phyloP scores from a whole-genome alignment of 2,888 invertebrate species.

The Drosophila fulvimacula region DNA sequence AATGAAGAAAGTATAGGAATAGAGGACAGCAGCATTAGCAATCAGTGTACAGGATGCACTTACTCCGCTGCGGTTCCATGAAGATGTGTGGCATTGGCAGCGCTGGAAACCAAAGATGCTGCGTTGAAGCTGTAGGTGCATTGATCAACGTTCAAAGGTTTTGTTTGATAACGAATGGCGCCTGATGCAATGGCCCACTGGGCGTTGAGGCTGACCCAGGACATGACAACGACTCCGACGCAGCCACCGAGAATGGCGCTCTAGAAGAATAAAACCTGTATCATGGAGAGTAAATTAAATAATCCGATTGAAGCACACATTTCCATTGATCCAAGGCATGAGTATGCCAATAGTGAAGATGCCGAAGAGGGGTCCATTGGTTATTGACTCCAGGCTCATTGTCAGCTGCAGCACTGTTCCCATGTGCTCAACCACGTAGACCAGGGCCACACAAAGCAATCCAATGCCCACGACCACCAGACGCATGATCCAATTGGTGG shows the following conservation, averaged over 20 bases:
- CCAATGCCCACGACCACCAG: constrained; percentile 90
- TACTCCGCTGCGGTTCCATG: constrained; percentile 66
- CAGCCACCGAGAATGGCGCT: constrained; percentile 87
- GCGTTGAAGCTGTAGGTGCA: constrained; percentile 88
- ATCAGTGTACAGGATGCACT: constrained; percentile 19
- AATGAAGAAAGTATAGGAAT: constrained; percentile 6
- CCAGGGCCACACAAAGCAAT: constrained; percentile 88
- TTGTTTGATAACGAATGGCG: constrained; percentile 88
- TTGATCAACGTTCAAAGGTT: constrained; percentile 87
- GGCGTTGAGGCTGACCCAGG: constrained; percentile 88
- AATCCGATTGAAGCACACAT: constrained; percentile 84
- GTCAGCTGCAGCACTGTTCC: constrained; percentile 90
- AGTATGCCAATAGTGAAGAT: constrained; percentile 89
- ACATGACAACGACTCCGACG: constrained; percentile 86
- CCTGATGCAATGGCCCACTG: constrained; percentile 88
- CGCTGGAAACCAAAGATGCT: constrained; percentile 69
- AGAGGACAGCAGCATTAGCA: neutral
- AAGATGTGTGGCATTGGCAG: constrained; percentile 53
- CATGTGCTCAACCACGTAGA: constrained; percentile 91
- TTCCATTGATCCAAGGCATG: constrained; percentile 89
- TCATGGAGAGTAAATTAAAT: neutral
- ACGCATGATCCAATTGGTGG: constrained; percentile 88
- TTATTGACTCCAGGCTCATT: constrained; percentile 89
- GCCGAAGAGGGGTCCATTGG: constrained; percentile 89
- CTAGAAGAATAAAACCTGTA: constrained; percentile 77